Base-by-base conservation (phyloP, 2,113 vertebrate genomes). In the Cyrtonyx montezumae region DNA sequence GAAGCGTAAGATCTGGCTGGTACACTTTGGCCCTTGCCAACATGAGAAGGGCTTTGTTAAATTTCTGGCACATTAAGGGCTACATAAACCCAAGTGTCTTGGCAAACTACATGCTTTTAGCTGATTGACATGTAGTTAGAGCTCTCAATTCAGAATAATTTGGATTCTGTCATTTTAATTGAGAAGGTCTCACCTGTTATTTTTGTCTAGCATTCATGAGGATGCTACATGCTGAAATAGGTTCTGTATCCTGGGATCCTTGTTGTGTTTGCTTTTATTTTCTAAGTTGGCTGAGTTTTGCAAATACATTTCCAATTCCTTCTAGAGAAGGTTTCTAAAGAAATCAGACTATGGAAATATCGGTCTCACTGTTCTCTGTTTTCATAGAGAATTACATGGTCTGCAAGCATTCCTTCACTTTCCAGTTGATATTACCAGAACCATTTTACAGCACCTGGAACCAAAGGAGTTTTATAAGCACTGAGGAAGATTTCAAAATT, bases 291-390 rank as follows among this genome's bases (percentile, higher is more conserved):
- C 7, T n/a, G 43, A 75, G 34, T 78, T 34, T 56, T 2, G 7
- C 63, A 93, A 94, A 84, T 30, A 80, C 11, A 68, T 81, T 91
- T 91, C 56, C 51, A 90, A 34, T 67, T 82, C 61, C 32, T 83
- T 70, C 32, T 74, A 49, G 84, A 83, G 58, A 79, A 63, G 7
- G 10, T 85, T 93, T 70, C 71, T 74, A 70, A 85, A 49, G 59
- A 94, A 83, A 67, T 80, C 28, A 63, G 34, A 22, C 49, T 34
- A 43, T 86, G 90, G 90, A 96, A 96, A 95, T 85, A 94, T 28
- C 76, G 85, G 49, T 56, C 76, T 95, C 71, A 85, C 76, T 63
- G 59, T 89, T 91, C 53, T 92, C 23, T 69, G 37, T 73, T 91
- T 92, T 71, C 81, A 78, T 48, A 62, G 67, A 91, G 61, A 87